Base-by-base conservation (phyloP, 2,797 vertebrate species). In the Melanotaenia pygmaea region DNA sequence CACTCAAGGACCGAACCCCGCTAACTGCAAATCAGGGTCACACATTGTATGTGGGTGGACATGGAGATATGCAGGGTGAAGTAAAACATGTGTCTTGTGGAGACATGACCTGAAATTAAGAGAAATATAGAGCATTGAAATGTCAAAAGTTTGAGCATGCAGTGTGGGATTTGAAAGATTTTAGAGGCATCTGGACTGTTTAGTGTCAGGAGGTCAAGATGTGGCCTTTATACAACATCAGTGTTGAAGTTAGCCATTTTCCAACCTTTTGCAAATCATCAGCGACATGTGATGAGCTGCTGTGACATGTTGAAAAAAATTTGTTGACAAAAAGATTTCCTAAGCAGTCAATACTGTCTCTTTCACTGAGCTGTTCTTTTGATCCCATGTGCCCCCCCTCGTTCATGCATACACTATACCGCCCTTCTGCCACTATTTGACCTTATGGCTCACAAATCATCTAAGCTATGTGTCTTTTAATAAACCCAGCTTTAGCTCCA, bases 361-460 rank as follows among this genome's bases (percentile, higher is more conserved):
- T 40, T 37, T 74, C 53, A 7, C 43, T 72, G 26, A 67, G 64
- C 64, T 12, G 11, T 35, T 64, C 26, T 77, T 64, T 53, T 6
- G 67, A 79, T 76, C 74, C 70, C 73, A 22, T 9, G 26, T 67
- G 67, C 45, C 74, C 54, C 80, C 1, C 13, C 45, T 50, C 8
- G 9, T 18, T 50, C 7, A 50, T n/a, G 10, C 9, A n/a, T 8
- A 50, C 16, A 58, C 65, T 22, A 28, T 59, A 61, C 61, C 51
- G 64, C 30, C 64, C 43, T 68, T 67, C 72, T 38, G 63, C 76
- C 70, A 67, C 63, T 64, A 32, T 88, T 84, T 90, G 81, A 90
- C 84, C 88, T 80, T 74, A 59, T 79, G 79, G 70, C 77, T 84
- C 72, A 59, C 32, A 64, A 72, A 63, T 70, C 63, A 74, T 64